These are phyloP conservation scores for Martes martes DNA, from an alignment of 2,113 vertebrate genomes.

Conservation along the genomic window DNA sequence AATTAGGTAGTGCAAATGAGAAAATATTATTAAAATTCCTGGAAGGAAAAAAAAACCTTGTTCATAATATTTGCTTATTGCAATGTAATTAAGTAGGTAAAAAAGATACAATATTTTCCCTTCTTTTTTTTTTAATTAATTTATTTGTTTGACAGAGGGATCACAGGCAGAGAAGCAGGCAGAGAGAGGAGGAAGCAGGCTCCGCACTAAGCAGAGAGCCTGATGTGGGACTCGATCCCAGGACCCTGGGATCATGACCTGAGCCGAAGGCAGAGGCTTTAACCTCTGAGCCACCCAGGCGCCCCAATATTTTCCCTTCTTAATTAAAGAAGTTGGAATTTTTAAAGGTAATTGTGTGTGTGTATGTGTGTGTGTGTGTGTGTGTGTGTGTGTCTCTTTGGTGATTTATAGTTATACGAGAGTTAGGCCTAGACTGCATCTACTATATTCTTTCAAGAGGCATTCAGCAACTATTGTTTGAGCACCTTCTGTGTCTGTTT, in stretches of 20 bases:
- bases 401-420: background rate
- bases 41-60: background rate
- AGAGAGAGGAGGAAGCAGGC: no score
- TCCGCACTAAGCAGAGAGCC: no score
- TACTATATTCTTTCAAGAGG: background rate
- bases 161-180: no score
- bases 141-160: no score
- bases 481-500: background rate
- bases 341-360: background rate
- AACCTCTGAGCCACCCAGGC: no score
- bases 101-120: background rate
- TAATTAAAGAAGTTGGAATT: background rate
- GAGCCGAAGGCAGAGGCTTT: no score
- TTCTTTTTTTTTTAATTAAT: background rate
- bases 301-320: background rate
- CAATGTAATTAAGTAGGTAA: background rate
- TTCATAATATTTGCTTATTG: background rate
- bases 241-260: no score
- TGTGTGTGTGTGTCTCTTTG: background rate
- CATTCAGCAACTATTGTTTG: background rate
- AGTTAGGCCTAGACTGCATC: background rate
- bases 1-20: background rate
- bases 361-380: background rate
- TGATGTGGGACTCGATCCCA: no score
- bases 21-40: background rate